Base-by-base conservation (phyloP, 2,888 invertebrate genomes). In the Diarsia dahlii region DNA sequence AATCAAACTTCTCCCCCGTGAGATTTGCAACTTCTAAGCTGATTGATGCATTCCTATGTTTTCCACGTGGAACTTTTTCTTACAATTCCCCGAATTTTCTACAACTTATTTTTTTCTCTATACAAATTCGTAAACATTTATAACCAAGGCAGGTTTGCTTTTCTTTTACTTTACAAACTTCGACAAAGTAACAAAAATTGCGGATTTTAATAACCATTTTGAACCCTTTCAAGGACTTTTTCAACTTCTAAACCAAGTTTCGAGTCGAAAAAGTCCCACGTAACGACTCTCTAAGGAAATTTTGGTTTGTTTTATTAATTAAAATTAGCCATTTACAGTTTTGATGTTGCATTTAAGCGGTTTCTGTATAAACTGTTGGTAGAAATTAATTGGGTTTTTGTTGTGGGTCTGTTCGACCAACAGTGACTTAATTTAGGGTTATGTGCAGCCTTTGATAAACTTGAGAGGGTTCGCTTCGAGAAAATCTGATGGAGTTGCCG, bases 321-420 rank as follows among this genome's bases (percentile, higher is more conserved):
- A 84, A 88, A 85, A 87, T 88, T 87, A 87, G 84, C 83, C 81
- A 81, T 83, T 85, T 81, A 84, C 83, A 85, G 83, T 80, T 85
- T 85, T 66, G 73, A 83, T 77, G 85, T 88, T 82, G 88, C 87
- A 87, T 88, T 88, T 88, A 79, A 82, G 78, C 82, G 88, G 88
- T 87, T 88, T 88, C 88, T 77, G 84, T 80, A 46, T 82, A 80
- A 82, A 79, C 72, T 69, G 78, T 70, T 73, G 76, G 84, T 83
- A 45, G 66, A 76, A 82, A 87, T 91, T 95, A 94, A 94, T 95
- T 94, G 92, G 90, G 87, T 89, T 93, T 93, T 93, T 87, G 88
- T 87, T 77, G 74, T 73, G 46, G 70, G 74, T 80, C 73, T 86
- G 78, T 87, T 76, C 66, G 80, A 83, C 84, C 70, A 79, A 83